Evolutionary conservation across 2,113 vertebrate genomes (phyloP), one percentile per base, ranked within the genome.

Genomic region (Rissa tridactyla): DNA sequence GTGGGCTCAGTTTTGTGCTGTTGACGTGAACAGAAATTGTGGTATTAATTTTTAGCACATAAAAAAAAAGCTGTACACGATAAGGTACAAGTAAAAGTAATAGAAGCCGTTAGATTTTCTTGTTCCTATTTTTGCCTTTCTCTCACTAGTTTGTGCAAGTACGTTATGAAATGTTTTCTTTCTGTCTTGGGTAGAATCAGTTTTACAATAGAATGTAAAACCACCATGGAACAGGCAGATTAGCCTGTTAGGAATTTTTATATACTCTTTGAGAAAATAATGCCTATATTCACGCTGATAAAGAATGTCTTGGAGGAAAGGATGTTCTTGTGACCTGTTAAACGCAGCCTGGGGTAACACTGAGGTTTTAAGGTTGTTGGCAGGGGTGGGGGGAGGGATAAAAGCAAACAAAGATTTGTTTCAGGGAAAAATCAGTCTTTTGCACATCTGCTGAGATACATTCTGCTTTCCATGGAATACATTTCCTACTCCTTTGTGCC

Each of bases 401-500:
- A 87, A 91, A 90, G 19, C 73, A 78, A 89, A 54, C 22, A 68
- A 71, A 27, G 32, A 8, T 70, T 87, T 51, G 15, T 87, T 88
- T 86, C 64, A 42, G 26, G 16, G 26, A 40, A 75, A 44, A 57
- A 34, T 29, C 58, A 51, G n/a, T 32, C 29, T 94, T 96, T 91
- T 92, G 25, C 57, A 94, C 60, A 89, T 97, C 38, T 26, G 9
- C 65, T 83, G 70, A 92, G 92, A 57, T 75, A 52, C 14, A 40
- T 91, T 62, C 36, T 88, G 42, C 46, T 44, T 86, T 86, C 64
- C 8, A 1, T 64, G 40, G 51, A 91, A 79, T 66, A 30, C 10
- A 38, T 89, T 86, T 96, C 19, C n/a, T 84, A 78, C 64, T 94
- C 42, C 76, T 98, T 96, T 97, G 90, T 96, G 87, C 92, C 94